Evolutionary conservation across 2,888 invertebrate genomes (phyloP).

Genomic region (Cerceris rybyensis): DNA sequence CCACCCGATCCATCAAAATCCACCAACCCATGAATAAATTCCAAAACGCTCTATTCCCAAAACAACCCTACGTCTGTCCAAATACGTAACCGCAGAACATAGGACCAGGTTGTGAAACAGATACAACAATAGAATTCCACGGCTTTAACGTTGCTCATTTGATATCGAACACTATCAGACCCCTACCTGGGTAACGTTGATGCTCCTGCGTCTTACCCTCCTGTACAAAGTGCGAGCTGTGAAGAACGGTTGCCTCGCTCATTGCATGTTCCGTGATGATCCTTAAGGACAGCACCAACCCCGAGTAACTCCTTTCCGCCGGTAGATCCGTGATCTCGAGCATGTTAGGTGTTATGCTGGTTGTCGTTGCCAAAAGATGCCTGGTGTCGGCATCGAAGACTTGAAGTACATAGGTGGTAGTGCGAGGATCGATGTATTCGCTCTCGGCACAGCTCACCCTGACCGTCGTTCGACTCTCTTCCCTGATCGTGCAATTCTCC

Average conservation of each 20-base stretch:
- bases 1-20: no score
- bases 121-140: no score
- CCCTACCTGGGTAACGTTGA: constrained; percentile 79
- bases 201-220: constrained; percentile 78
- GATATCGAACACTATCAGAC: constrained; percentile 62
- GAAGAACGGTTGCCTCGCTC: constrained; percentile 83
- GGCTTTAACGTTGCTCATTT: constrained; percentile 1
- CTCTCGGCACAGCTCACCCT: constrained; percentile 82
- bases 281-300: constrained; percentile 82
- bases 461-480: constrained; percentile 82
- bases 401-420: constrained; percentile 83
- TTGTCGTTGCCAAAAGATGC: constrained; percentile 82
- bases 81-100: no score
- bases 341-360: constrained; percentile 82
- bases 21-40: no score
- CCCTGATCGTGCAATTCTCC: constrained; percentile 83
- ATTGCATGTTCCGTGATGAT: constrained; percentile 83
- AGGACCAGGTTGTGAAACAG: no score
- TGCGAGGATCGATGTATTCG: constrained; percentile 77
- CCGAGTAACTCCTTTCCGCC: constrained; percentile 77
- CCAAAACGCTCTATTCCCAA: no score
- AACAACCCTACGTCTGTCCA: no score
- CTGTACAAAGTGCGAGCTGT: constrained; percentile 77
- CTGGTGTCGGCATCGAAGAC: constrained; percentile 83
- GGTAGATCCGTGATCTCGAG: constrained; percentile 82